Percentiles rank a stretch among this genome's conserved stretches.
Conservation (phyloP, 1,140 invertebrate species). For the Sminthurides bifidus region DNA sequence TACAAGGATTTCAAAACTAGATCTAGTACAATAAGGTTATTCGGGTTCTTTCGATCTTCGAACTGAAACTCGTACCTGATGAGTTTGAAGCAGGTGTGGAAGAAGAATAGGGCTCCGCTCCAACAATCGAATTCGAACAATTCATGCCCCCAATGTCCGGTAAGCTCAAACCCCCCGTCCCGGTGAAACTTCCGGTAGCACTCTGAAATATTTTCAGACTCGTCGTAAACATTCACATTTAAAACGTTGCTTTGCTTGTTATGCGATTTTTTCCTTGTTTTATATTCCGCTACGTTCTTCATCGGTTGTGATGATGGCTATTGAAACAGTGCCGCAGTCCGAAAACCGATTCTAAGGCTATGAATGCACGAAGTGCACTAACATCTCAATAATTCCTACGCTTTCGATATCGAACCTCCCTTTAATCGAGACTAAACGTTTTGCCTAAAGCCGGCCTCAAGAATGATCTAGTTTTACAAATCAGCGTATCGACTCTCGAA, state of each 20-base stretch:
- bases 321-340: too few relatives aligned
- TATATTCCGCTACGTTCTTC: too few relatives aligned
- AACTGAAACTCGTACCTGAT: constrained; percentile 22
- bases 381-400: too few relatives aligned
- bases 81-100: constrained; percentile 30
- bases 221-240: not conserved
- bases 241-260: not conserved
- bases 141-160: constrained; percentile 26
- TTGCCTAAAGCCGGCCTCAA: too few relatives aligned
- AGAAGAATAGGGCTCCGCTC: constrained; percentile 23
- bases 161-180: constrained; percentile 15
- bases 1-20: not conserved
- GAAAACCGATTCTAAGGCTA: too few relatives aligned
- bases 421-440: too few relatives aligned
- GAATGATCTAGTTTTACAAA: too few relatives aligned
- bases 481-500: too few relatives aligned
- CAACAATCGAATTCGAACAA: constrained; percentile 22
- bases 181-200: constrained; percentile 20
- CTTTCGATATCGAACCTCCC: too few relatives aligned
- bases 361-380: too few relatives aligned
- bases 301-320: too few relatives aligned
- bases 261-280: not conserved
- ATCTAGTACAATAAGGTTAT: not conserved
- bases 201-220: constrained; percentile 12
- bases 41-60: too few relatives aligned